Base-by-base conservation (phyloP, 2,888 invertebrate genomes). In the Drosophila tanythrix region DNA sequence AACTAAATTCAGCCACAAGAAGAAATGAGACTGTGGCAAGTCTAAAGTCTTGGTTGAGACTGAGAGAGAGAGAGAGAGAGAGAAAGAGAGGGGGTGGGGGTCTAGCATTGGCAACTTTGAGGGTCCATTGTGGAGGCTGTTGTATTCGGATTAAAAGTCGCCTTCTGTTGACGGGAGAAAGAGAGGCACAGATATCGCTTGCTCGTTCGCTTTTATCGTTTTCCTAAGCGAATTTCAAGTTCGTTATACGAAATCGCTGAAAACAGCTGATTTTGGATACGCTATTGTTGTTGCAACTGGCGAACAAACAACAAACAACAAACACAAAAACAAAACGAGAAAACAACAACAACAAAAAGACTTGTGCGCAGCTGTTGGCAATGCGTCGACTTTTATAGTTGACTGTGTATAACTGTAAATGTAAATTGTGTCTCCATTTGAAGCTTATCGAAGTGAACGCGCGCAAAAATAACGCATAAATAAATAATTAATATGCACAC, bases 401-500 rank as follows among this genome's bases (percentile, higher is more conserved):
- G 29, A 58, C 13, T 60, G 46, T 38, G 52, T 50, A 77, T 86
- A 87, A 87, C 86, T 83, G 84, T 84, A 83, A 84, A 88, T 87
- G 85, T 88, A 87, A 88, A 87, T 87, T 79, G 73, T 82, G 76
- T 88, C 77, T 82, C 85, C 88, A 77, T 88, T 79, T 79, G 78
- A 74, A 75, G 88, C 88, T 87, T 88, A 89, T 87, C 87, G 88
- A 86, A 75, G 60, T 68, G 76, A 86, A 86, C 74, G 85, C 87
- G 86, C 87, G 89, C 89, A 74, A 85, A 89, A 82, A 85, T 81
- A 77, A 76, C 82, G 87, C 89, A 85, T 89, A 87, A 88, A 87
- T 85, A 89, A 89, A 87, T 85, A 89, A 87, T 85, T 88, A 80
- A 78, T 73, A 83, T 40, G 55, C 40, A 64, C n/a, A 65, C 38